Conservation (phyloP, 92 coral and sea anemone genomes). For the Zoanthus sansibaricus region DNA sequence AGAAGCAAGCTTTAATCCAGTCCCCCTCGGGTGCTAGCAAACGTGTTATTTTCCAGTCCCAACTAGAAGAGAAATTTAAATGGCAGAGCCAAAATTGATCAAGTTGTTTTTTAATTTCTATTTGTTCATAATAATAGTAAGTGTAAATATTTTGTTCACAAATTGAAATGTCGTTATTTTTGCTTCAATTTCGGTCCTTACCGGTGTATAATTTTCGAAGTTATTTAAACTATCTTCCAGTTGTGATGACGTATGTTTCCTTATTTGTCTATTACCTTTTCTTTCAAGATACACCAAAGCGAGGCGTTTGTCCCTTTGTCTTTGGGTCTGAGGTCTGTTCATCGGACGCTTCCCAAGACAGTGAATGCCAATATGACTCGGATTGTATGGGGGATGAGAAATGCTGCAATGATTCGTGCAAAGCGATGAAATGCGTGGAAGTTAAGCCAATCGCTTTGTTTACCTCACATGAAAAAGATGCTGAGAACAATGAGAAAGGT, state of each 20-base stretch:
- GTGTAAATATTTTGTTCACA: too few relatives aligned
- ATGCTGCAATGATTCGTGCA: slow-evolving; percentile 36
- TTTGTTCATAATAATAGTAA: too few relatives aligned
- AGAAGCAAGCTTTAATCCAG: too few relatives aligned
- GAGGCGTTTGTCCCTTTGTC: slow-evolving; percentile 39
- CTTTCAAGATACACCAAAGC: slow-evolving; percentile 17
- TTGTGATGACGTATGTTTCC: neutral
- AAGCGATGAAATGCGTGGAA: slow-evolving; percentile 40
- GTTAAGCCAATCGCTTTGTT: slow-evolving; percentile 26
- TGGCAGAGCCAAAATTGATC: too few relatives aligned
- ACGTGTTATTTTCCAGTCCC: too few relatives aligned
- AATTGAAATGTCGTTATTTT: too few relatives aligned
- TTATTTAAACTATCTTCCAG: too few relatives aligned
- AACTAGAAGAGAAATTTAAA: too few relatives aligned
- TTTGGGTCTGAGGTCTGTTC: slow-evolving; percentile 31
- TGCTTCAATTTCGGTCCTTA: too few relatives aligned
- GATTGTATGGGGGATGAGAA: slow-evolving; percentile 48
- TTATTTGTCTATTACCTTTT: neutral
- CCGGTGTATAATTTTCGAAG: too few relatives aligned
- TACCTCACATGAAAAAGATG: neutral
- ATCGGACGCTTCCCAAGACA: slow-evolving; percentile 10
- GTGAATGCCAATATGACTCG: slow-evolving; percentile 36
- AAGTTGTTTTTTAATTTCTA: too few relatives aligned
- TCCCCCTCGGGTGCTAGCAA: too few relatives aligned
- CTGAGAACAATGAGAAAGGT: neutral